Conservation (phyloP, 1,140 invertebrate genomes). For the Cardiocondyla obscurior region DNA sequence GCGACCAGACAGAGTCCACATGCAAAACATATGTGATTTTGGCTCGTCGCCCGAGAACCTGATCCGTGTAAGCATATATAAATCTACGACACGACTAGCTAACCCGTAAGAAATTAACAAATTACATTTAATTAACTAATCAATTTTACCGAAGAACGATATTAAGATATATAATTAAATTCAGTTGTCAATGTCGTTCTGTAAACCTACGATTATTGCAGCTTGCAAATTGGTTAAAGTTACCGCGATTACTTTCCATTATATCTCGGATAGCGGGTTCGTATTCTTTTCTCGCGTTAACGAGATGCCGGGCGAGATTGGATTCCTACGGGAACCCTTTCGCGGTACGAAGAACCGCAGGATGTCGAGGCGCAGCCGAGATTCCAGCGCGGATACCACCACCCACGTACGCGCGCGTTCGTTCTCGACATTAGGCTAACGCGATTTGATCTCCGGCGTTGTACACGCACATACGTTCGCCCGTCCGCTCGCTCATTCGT, state of each 20-base stretch:
- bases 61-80: background rate
- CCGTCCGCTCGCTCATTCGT: background rate
- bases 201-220: background rate
- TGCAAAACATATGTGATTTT: slow-evolving; percentile 65
- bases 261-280: background rate
- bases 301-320: background rate
- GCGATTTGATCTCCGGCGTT: slow-evolving; percentile 63
- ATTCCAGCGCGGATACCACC: slow-evolving; percentile 75
- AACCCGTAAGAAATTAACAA: too few relatives aligned
- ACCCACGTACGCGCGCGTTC: slow-evolving; percentile 68
- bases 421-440: slow-evolving; percentile 65
- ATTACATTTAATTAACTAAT: too few relatives aligned
- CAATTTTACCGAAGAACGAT: too few relatives aligned
- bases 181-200: too few relatives aligned
- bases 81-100: too few relatives aligned
- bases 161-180: background rate
- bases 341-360: slow-evolving; percentile 29
- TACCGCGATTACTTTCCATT: background rate
- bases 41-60: background rate
- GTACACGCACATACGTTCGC: slow-evolving; percentile 60
- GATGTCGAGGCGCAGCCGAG: slow-evolving; percentile 67
- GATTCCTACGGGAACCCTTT: background rate
- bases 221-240: background rate
- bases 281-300: background rate
- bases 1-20: slow-evolving; percentile 46